Evolutionary conservation across 2,797 vertebrate species (phyloP).

Genomic region (Taenioides sp.): DNA sequence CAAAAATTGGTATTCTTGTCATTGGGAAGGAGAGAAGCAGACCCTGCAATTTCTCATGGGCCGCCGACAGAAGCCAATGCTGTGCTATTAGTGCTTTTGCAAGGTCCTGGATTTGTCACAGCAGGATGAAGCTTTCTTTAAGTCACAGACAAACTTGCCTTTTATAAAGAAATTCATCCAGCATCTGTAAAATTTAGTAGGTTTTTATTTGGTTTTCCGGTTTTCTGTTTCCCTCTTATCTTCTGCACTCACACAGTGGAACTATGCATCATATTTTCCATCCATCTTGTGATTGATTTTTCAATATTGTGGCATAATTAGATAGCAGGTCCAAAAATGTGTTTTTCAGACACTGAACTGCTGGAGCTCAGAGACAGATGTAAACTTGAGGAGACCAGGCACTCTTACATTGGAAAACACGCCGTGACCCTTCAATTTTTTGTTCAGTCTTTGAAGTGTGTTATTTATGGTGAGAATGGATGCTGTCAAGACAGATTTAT

Average conservation of each 20-base stretch:
- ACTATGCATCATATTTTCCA: constrained; percentile 18
- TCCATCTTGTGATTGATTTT: constrained; percentile 43
- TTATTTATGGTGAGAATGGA: constrained; percentile 72
- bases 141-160: constrained; percentile 41
- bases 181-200: constrained; percentile 41
- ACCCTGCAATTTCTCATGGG: constrained; percentile 74
- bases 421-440: constrained; percentile 49
- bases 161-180: constrained; percentile 42
- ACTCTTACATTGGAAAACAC: constrained; percentile 46
- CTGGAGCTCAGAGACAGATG: constrained; percentile 32
- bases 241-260: constrained; percentile 14
- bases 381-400: constrained; percentile 28
- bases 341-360: constrained; percentile 18
- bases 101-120: constrained; percentile 57
- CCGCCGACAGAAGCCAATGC: constrained; percentile 68
- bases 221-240: constrained; percentile 15
- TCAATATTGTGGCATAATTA: constrained; percentile 39
- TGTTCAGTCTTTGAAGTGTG: constrained; percentile 59
- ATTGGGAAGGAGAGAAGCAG: constrained; percentile 62
- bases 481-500: constrained; percentile 70
- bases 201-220: constrained; percentile 18
- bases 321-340: constrained; percentile 18
- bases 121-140: constrained; percentile 55
- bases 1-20: constrained; percentile 77
- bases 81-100: constrained; percentile 66